These are phyloP conservation scores for Drosophila cracens DNA, from an alignment of 2,888 invertebrate genomes.

Conservation along the genomic window DNA sequence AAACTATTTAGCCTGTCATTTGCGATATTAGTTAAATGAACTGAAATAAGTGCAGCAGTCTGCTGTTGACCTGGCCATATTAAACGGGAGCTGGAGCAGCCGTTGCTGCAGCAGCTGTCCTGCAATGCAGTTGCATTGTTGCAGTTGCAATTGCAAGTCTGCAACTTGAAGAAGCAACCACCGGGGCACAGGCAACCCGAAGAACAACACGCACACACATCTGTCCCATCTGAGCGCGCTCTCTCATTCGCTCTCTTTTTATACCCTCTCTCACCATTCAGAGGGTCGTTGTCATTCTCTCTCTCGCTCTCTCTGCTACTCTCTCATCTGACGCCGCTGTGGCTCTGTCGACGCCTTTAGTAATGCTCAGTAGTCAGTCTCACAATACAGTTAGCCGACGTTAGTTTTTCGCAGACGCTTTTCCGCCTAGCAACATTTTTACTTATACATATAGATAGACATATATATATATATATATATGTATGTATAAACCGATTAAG, in stretches of 20 bases:
- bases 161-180: conserved; percentile 44
- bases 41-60: conserved; percentile 8
- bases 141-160: conserved; percentile 50
- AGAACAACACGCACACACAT: conserved; percentile 70
- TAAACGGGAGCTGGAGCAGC: background rate
- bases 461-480: background rate
- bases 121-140: conserved; percentile 46
- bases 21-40: conserved; percentile 15
- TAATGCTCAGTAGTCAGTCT: conserved; percentile 67
- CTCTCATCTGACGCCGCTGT: conserved; percentile 44
- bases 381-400: conserved; percentile 67
- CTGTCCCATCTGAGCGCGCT: conserved; percentile 42
- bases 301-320: conserved; percentile 14
- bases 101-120: conserved; percentile 45
- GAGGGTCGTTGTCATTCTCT: conserved; percentile 34
- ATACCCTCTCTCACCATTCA: conserved; percentile 11
- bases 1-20: conserved; percentile 46
- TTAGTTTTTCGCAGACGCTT: conserved; percentile 80
- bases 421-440: conserved; percentile 73
- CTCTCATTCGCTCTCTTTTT: conserved; percentile 10
- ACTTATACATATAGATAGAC: conserved; percentile 20
- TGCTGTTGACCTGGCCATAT: conserved; percentile 22
- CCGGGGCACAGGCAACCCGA: conserved; percentile 20
- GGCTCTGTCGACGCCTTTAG: conserved; percentile 74
- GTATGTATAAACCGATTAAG: conserved; percentile 1